Base-by-base conservation (phyloP, 2,113 vertebrate genomes). In the Ciconia maguari region DNA sequence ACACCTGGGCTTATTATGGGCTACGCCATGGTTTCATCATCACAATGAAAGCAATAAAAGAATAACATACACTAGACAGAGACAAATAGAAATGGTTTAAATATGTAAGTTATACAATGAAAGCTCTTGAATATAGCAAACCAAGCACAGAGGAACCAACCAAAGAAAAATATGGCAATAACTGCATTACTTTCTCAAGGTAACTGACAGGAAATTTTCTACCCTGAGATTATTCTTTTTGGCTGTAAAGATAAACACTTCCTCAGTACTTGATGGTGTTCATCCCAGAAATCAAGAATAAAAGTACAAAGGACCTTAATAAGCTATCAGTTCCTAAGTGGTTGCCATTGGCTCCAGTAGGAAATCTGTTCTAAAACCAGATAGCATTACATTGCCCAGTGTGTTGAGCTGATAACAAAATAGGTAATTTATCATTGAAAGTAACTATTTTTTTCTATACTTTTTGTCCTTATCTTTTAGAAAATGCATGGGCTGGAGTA, bases 321-420 rank as follows among this genome's bases (percentile, higher is more conserved):
- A 46, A 3, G 2, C 14, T 55, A 61, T 81, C 71, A 69, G 27
- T 26, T 82, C 83, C 74, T 84, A 51, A 74, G 71, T 61, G 24
- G 20, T 66, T 10, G 3, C 8, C 32, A 14, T 84, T 68, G 49
- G 55, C 24, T 77, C 25, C 38, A 65, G 22, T 46, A 60, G 66
- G 71, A 87, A 93, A 83, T 92, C 62, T 87, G n/a, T 83, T 84
- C 44, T 86, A 46, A 91, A 87, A 77, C 4, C 70, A 65, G 55
- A 80, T 13, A 46, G 51, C 22, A 19, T 18, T 66, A 55, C 26
- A 68, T 54, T 57, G 34, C 36, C 20, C 32, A 42, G 4, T 76
- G 48, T 69, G 21, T 79, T 88, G 36, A 93, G 20, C 44, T 95
- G 89, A 89, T 91, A 96, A 81, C 57, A 92, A 91, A 83, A 69